Base-by-base conservation (phyloP, 2,888 invertebrate species). In the Platypus cylindrus region DNA sequence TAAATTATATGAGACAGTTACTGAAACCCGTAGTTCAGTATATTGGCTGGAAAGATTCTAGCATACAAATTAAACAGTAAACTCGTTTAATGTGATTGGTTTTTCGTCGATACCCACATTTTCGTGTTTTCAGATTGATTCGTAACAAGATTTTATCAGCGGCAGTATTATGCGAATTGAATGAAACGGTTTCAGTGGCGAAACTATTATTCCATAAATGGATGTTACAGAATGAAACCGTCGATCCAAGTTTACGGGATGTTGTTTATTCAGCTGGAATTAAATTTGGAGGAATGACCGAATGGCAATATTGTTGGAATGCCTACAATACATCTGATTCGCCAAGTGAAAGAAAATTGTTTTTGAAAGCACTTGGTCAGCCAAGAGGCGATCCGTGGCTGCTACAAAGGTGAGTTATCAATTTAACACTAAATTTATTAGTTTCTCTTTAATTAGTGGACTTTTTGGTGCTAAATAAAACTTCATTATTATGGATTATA, bases 231-330 rank as follows among this genome's bases (percentile, higher is more conserved):
- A 73, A 75, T 37, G 66, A 70, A 41, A 66, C 74, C 3, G 71
- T 87, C 31, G 73, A 72, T 14, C 71, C 83, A 0, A 83, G 86
- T 54, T 70, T 86, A 32, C 75, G 83, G 43, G 78, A 78, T 54
- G 78, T 72, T 7, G 73, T 79, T 12, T 70, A 71, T 52, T 65
- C 68, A 11, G 65, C 69, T 45, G 81, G 81, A 9, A 75, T 87
- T 5, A 74, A 79, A 30, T 68, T 73, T 37, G 80, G 77, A 9
- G 78, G 79, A 0, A 67, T 69, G 41, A 55, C 57, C 1, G 87
- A 84, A 45, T 89, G 87, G 89, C 68, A 71, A 23, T 73, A 77
- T 47, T 78, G 79, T 48, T 86, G 84, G 79, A 63, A 71, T 2
- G 71, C 74, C 14, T 78, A 84, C 52, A 69, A 72, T 33, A 64